Evolutionary conservation across 2,797 vertebrate genomes (phyloP).

Genomic region (Vipera latastei): DNA sequence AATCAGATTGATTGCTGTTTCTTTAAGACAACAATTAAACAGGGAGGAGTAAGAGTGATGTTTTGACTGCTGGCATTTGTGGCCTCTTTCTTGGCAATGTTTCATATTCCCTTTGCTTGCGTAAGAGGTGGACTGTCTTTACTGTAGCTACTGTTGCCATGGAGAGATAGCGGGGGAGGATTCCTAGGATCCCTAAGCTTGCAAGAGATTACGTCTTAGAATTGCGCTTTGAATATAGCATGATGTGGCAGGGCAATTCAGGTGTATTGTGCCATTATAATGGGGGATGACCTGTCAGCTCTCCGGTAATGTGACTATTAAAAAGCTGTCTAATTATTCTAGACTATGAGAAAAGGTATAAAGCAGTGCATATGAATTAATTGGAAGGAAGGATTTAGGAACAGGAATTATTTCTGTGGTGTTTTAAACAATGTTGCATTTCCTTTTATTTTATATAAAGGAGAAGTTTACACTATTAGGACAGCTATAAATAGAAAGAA

Average conservation of each 20-base stretch:
- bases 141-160: conserved; percentile 87
- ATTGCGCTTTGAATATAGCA: conserved; percentile 61
- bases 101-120: conserved; percentile 75
- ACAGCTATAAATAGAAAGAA: conserved; percentile 11
- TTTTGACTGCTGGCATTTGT: conserved; percentile 73
- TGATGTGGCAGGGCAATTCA: conserved; percentile 65
- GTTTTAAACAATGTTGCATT: conserved; percentile 13
- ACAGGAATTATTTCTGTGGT: conserved; percentile 13
- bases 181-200: conserved; percentile 68
- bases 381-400: conserved; percentile 29
- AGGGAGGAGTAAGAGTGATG: conserved; percentile 54
- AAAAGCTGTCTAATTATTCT: conserved; percentile 35
- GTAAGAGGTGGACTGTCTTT: conserved; percentile 77
- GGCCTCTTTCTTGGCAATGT: conserved; percentile 73
- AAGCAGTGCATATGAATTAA: conserved; percentile 39
- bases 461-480: conserved; percentile 6
- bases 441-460: conserved; percentile 11
- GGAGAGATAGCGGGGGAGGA: conserved; percentile 81
- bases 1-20: conserved; percentile 38
- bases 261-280: conserved; percentile 60
- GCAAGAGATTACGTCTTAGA: conserved; percentile 56
- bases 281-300: conserved; percentile 59
- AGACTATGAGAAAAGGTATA: conserved; percentile 38
- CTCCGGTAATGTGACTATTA: conserved; percentile 60
- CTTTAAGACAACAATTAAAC: conserved; percentile 64